Percentiles rank a stretch among this genome's conserved stretches.
Evolutionary conservation across 1,140 invertebrate species (phyloP).

Genomic region (Zelostemma sp.): DNA sequence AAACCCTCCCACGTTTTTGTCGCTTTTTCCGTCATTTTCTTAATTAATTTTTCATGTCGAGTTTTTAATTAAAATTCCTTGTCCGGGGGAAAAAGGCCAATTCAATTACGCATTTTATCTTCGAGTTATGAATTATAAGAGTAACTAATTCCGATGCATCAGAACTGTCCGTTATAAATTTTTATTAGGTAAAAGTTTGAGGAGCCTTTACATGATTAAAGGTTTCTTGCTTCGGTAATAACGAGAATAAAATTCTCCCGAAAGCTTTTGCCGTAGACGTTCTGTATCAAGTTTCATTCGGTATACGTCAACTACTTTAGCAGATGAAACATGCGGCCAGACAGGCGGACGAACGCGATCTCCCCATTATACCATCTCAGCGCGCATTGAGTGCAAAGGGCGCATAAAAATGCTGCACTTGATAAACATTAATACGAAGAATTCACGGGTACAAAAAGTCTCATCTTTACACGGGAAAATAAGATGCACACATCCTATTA

Average conservation of each 20-base stretch:
- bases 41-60: too few species aligned
- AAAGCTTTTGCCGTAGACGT: neutral
- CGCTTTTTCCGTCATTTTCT: too few species aligned
- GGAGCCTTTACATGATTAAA: too few species aligned
- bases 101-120: too few species aligned
- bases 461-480: too few species aligned
- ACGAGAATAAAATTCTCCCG: too few species aligned
- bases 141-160: neutral
- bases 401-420: conserved; percentile 3
- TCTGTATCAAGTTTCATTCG: conserved; percentile 4
- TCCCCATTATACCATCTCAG: too few species aligned
- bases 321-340: conserved; percentile 4
- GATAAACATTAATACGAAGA: conserved; percentile 2
- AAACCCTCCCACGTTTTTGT: too few species aligned
- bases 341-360: conserved; percentile 1
- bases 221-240: too few species aligned
- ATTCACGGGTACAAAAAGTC: neutral
- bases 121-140: neutral
- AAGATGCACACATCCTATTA: too few species aligned
- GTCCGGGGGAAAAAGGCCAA: neutral
- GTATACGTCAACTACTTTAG: conserved; percentile 7
- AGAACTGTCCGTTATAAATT: too few species aligned
- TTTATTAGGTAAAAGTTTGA: too few species aligned
- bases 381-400: conserved; percentile 10
- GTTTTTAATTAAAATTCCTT: neutral